phyloP scores from a whole-genome alignment of 2,888 invertebrate genomes.

The Eristalinus sepulchralis region DNA sequence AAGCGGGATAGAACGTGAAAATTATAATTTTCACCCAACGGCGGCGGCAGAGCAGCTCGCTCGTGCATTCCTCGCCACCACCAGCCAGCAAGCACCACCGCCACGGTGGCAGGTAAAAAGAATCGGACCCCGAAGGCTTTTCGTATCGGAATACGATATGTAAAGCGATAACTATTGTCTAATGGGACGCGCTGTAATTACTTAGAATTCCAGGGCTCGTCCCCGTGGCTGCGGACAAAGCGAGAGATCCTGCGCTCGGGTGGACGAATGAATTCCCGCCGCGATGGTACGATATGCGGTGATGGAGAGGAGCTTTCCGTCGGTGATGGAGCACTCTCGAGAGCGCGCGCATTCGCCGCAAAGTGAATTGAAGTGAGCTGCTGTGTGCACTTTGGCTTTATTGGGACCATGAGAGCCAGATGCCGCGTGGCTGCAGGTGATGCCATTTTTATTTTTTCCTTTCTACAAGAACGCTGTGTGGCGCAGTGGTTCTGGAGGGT shows the following conservation, averaged over 20 bases:
- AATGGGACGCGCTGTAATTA: constrained; percentile 60
- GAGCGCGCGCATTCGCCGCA: constrained; percentile 32
- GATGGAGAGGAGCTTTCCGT: not conserved
- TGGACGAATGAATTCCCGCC: constrained; percentile 38
- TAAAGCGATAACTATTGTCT: constrained; percentile 57
- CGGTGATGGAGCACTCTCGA: constrained; percentile 11
- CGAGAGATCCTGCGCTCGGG: not conserved
- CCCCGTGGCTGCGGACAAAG: not conserved
- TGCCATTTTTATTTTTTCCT: too few relatives aligned
- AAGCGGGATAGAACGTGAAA: constrained; percentile 28
- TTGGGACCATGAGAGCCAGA: constrained; percentile 34
- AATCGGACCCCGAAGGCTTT: constrained; percentile 26
- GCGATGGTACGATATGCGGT: constrained; percentile 53
- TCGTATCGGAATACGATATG: constrained; percentile 62
- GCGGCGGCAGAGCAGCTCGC: constrained; percentile 23
- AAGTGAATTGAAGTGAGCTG: constrained; percentile 9
- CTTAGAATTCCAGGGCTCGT: constrained; percentile 33
- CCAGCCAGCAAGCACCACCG: not conserved
- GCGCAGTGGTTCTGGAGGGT: constrained; percentile 11
- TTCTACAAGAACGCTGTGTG: constrained; percentile 51
- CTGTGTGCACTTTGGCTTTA: not conserved
- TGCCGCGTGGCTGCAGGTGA: constrained; percentile 52
- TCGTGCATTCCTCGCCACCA: not conserved
- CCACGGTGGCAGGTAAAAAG: constrained; percentile 29
- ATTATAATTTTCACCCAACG: constrained; percentile 57